Percentiles rank a stretch among this genome's conserved stretches.
These are phyloP conservation scores for Eciton burchellii DNA, from an alignment of 1,140 invertebrate species.

Conservation along the genomic window DNA sequence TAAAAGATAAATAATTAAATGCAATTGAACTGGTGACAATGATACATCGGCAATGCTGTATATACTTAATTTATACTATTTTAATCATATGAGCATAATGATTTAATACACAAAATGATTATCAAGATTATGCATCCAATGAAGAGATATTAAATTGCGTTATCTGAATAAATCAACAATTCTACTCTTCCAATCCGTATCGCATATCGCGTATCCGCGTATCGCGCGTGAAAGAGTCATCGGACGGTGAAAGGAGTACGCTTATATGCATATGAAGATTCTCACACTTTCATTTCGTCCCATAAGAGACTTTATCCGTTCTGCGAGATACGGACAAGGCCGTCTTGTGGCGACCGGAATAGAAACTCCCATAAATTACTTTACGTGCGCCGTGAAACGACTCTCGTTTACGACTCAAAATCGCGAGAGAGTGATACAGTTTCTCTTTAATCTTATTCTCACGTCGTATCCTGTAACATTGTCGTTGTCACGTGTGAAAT, in stretches of 20 bases:
- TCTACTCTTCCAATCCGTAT: too few relatives aligned
- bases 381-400: conserved; percentile 67
- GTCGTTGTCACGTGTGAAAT: not conserved
- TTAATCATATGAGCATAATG: too few relatives aligned
- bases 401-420: conserved; percentile 69
- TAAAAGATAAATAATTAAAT: too few relatives aligned
- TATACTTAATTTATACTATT: too few relatives aligned
- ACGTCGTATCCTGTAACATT: conserved; percentile 32
- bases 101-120: too few relatives aligned
- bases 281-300: conserved; percentile 80
- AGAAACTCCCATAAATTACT: conserved; percentile 77
- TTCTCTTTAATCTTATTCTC: conserved; percentile 62
- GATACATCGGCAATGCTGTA: too few relatives aligned
- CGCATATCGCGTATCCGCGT: too few relatives aligned
- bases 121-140: too few relatives aligned
- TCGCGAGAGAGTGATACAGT: conserved; percentile 73
- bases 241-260: conserved; percentile 77
- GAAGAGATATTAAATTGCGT: too few relatives aligned
- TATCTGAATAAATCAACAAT: too few relatives aligned
- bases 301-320: conserved; percentile 67
- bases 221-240: too few relatives aligned
- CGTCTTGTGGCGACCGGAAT: conserved; percentile 58
- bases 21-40: too few relatives aligned
- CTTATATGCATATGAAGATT: conserved; percentile 76
- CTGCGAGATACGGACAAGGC: conserved; percentile 53